A percentile compares a stretch with the other conserved stretches of the same genome.
These are phyloP conservation scores for Schizotus pectinicornis DNA, from an alignment of 2,888 invertebrate genomes.

Conservation along the genomic window DNA sequence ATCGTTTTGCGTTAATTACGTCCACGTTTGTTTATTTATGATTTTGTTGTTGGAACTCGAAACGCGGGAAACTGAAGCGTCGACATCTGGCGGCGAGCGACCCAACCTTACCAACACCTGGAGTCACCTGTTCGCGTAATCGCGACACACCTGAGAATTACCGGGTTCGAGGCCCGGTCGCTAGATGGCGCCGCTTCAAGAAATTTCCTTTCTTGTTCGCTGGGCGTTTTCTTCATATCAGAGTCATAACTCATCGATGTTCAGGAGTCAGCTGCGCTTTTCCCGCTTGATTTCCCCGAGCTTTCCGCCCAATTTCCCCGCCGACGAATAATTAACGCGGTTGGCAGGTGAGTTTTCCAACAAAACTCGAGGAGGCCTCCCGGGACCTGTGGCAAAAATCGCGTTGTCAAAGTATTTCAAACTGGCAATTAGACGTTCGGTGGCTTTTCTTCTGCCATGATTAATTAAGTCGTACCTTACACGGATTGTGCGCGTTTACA, in stretches of 20 bases:
- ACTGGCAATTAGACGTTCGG: no score
- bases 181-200: neutral
- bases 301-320: conserved; percentile 37
- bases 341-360: conserved; percentile 8
- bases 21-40: conserved; percentile 3
- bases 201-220: neutral
- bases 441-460: neutral
- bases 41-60: neutral
- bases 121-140: neutral
- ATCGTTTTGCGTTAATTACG: conserved; percentile 31
- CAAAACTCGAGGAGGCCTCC: conserved; percentile 1
- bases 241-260: conserved; percentile 57
- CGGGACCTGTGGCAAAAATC: conserved; percentile 1
- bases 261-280: conserved; percentile 56
- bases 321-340: conserved; percentile 24
- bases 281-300: conserved; percentile 50
- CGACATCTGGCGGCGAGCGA: neutral
- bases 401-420: conserved; percentile 1
- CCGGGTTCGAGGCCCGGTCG: no score
- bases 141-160: neutral
- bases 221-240: conserved; percentile 4
- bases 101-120: neutral
- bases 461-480: neutral
- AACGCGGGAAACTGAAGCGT: neutral
- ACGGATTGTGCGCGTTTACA: conserved; percentile 1